These are phyloP conservation scores for Pinctada fucata DNA, from an alignment of 2,888 invertebrate species.

Conservation along the genomic window DNA sequence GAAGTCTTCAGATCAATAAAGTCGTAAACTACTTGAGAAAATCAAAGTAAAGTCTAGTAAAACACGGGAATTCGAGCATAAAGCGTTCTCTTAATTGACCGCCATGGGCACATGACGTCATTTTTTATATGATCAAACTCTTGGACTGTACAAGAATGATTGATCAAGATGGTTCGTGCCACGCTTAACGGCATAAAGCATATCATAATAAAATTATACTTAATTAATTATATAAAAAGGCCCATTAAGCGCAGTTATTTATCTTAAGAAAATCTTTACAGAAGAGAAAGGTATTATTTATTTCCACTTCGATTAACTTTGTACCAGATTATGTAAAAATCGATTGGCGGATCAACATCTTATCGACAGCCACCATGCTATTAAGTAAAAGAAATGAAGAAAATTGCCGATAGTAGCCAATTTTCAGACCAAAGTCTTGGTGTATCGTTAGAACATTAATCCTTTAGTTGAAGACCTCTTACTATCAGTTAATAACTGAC, in stretches of 20 bases:
- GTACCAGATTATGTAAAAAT: background rate
- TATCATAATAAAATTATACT: background rate
- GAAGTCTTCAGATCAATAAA: background rate
- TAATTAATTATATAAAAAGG: background rate
- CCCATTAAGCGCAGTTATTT: background rate
- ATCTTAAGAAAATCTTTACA: background rate
- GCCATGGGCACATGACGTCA: background rate
- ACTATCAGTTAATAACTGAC: no score
- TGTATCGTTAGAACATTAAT: background rate
- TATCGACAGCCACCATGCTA: background rate
- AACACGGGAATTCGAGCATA: background rate
- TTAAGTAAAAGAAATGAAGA: conserved; percentile 1
- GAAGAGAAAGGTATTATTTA: background rate
- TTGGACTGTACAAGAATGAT: background rate
- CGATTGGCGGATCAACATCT: background rate
- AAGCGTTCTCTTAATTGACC: background rate
- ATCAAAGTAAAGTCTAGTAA: background rate
- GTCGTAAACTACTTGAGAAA: background rate
- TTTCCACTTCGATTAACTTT: background rate
- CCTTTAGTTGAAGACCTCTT: no score
- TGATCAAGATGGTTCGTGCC: background rate
- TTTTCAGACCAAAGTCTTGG: background rate
- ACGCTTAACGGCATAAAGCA: background rate
- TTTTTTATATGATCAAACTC: background rate
- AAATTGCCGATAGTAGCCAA: background rate